These are phyloP conservation scores for Alouatta palliata DNA, from an alignment of 2,113 vertebrate genomes.

Conservation along the genomic window DNA sequence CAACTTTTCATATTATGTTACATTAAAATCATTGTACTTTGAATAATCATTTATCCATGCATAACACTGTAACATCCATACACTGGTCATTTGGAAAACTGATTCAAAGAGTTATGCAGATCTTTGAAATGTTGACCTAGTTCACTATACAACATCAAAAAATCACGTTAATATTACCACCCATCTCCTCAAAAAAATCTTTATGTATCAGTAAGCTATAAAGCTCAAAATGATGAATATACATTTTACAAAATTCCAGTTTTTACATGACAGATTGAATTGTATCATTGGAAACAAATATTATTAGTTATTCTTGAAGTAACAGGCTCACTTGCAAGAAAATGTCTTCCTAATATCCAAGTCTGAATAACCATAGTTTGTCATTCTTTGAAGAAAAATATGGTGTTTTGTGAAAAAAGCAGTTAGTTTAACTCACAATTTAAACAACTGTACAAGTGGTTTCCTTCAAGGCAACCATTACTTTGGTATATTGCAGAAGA, in stretches of 20 bases:
- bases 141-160: background rate
- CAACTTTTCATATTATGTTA: background rate
- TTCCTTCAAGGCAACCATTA: no score
- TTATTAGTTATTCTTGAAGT: background rate
- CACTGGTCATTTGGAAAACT: no score
- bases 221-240: background rate
- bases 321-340: background rate
- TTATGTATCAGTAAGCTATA: background rate
- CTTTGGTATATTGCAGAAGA: no score
- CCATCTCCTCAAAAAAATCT: background rate
- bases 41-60: background rate
- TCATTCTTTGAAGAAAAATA: background rate
- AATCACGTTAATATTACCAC: background rate
- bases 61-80: no score
- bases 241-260: background rate
- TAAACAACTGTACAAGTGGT: background rate
- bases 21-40: background rate
- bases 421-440: background rate
- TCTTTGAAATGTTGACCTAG: background rate
- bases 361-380: background rate
- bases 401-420: background rate
- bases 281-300: background rate
- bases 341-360: background rate
- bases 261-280: constrained; percentile 10
- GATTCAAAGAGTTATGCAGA: background rate